Percentiles rank a stretch among this genome's conserved stretches.
Conservation (phyloP, 2,113 vertebrate genomes). For the Stegostoma tigrinum region DNA sequence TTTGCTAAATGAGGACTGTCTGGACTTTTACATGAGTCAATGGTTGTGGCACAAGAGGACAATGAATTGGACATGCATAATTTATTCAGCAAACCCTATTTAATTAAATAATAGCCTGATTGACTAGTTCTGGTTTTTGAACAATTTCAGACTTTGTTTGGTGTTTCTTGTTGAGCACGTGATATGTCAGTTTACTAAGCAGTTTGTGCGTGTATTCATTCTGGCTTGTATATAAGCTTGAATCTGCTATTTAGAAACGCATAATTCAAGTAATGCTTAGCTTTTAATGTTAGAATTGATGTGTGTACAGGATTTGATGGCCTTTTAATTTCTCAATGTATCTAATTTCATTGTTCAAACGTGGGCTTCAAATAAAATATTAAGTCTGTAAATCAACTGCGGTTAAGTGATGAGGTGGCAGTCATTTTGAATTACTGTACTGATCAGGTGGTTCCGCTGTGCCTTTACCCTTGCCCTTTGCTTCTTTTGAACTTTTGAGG, state of each 20-base stretch:
- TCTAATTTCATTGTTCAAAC: neutral
- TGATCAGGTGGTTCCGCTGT: neutral
- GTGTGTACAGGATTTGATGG: neutral
- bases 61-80: neutral
- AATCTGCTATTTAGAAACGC: constrained; percentile 15
- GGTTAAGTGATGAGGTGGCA: neutral
- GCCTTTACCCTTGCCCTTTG: neutral
- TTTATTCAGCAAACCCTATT: neutral
- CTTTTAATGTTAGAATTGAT: neutral
- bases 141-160: neutral
- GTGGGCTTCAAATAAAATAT: neutral
- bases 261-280: neutral
- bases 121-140: neutral
- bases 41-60: neutral
- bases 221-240: neutral
- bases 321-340: neutral
- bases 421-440: neutral
- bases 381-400: neutral
- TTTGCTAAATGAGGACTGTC: neutral
- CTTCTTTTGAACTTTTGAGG: neutral
- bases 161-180: neutral
- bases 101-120: neutral
- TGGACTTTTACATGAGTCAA: neutral
- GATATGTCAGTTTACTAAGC: neutral
- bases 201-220: neutral